These are phyloP conservation scores for Blastobasis adustella DNA, from an alignment of 2,888 invertebrate species.

Conservation along the genomic window DNA sequence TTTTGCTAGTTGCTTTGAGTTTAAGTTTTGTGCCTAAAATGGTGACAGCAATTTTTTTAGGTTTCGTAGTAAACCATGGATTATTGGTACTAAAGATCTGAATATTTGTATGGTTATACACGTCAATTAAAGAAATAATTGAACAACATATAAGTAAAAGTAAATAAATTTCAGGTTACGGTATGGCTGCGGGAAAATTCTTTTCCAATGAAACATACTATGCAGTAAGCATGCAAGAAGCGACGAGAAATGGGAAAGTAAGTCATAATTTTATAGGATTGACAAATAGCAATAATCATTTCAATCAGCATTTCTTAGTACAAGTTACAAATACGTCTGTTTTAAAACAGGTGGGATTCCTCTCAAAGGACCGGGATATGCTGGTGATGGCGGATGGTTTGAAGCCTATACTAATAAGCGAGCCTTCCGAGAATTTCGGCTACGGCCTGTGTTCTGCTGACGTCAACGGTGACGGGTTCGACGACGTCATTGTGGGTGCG, in stretches of 20 bases:
- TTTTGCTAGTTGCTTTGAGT: too few relatives aligned
- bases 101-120: too few relatives aligned
- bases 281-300: neutral
- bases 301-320: too few relatives aligned
- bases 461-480: constrained; percentile 64
- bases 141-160: too few relatives aligned
- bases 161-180: constrained; percentile 19
- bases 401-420: too few relatives aligned
- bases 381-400: constrained; percentile 14
- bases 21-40: too few relatives aligned
- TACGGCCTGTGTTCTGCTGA: constrained; percentile 46
- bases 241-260: constrained; percentile 21
- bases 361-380: constrained; percentile 63
- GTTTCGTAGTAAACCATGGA: too few relatives aligned
- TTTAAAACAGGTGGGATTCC: neutral
- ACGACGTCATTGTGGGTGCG: constrained; percentile 77
- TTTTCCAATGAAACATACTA: constrained; percentile 21
- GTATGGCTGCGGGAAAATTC: constrained; percentile 24
- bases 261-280: constrained; percentile 9
- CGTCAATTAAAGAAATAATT: too few relatives aligned
- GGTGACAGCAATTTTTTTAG: too few relatives aligned
- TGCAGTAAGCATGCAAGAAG: constrained; percentile 23
- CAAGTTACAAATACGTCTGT: neutral
- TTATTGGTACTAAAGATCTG: too few relatives aligned
- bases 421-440: too few relatives aligned